Conservation (phyloP, 2,113 vertebrate genomes). For the Burhinus oedicnemus region DNA sequence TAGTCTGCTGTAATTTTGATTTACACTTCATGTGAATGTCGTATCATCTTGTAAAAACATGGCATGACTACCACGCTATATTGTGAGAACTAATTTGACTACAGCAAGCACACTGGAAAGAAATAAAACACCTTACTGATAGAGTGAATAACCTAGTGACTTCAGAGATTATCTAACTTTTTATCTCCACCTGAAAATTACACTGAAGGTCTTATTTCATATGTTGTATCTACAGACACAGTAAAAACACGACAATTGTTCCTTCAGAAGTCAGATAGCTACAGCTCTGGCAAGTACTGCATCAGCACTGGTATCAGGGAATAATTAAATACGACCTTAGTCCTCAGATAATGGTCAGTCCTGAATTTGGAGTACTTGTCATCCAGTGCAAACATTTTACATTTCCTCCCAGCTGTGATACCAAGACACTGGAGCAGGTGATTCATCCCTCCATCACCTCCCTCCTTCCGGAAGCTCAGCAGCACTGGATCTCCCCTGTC, state of each 20-base stretch:
- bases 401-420: not conserved
- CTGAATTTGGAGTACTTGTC: not conserved
- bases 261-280: not conserved
- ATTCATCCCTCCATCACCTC: not conserved
- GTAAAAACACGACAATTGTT: accelerated
- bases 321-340: not conserved
- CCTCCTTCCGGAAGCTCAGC: not conserved
- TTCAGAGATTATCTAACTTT: not conserved
- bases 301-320: not conserved
- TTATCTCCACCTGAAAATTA: not conserved
- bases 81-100: not conserved
- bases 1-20: not conserved
- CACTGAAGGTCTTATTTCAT: not conserved
- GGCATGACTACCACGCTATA: not conserved
- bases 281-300: not conserved
- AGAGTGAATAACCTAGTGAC: not conserved
- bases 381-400: accelerated
- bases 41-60: not conserved
- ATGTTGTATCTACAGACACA: not conserved
- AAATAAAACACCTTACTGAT: not conserved
- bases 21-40: not conserved
- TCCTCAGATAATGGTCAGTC: not conserved
- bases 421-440: not conserved
- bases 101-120: not conserved
- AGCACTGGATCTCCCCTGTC: not conserved